Evolutionary conservation across 2,797 vertebrate species (phyloP), one percentile per base, ranked within the genome.

Genomic region (Acrossocheilus fasciatus): DNA sequence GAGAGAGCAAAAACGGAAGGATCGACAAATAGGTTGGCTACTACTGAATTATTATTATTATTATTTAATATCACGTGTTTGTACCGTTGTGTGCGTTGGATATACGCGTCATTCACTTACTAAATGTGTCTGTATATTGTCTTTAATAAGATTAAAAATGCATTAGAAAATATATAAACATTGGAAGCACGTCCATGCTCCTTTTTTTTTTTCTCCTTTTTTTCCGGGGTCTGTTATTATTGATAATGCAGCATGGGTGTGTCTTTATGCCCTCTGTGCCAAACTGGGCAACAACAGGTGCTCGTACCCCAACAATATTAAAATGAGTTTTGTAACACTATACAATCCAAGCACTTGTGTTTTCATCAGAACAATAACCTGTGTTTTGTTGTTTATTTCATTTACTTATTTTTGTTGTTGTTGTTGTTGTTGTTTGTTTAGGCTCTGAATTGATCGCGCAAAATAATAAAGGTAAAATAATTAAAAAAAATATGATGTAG

Each of bases 1-100:
- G 90, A 93, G 84, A 39, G 88, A 91, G 0, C 0, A 81, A 15
- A 90, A 45, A 15, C 90, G 89, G 62, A 90, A 86, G 4, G 92
- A 93, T 2, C 92, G 91, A 7, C 92, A 91, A 43, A 1, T 86
- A 77, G 93, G 95, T 94, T 52, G 26, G 79, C 26, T 34, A 36
- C 34, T 54, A 6, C 3, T 66, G 30, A 50, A 50, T 74, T 26
- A 39, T n/a, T 85, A 6, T 43, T 30, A 7, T 77, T 30, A 7
- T 77, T 62, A 59, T 78, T 41, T 26, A 82, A 36, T 3, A 10
- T 85, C 50, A 72, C n/a, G 77, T 73, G 77, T 18, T 39, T 10
- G 47, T 3, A 23, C 52, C 2, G 75, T 36, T 39, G 18, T 7
- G 4, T 39, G 36, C 3, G 11, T 80, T 73, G 14, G 1, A 45